phyloP scores from a whole-genome alignment of 2,888 invertebrate genomes.

The Polietes domitor region DNA sequence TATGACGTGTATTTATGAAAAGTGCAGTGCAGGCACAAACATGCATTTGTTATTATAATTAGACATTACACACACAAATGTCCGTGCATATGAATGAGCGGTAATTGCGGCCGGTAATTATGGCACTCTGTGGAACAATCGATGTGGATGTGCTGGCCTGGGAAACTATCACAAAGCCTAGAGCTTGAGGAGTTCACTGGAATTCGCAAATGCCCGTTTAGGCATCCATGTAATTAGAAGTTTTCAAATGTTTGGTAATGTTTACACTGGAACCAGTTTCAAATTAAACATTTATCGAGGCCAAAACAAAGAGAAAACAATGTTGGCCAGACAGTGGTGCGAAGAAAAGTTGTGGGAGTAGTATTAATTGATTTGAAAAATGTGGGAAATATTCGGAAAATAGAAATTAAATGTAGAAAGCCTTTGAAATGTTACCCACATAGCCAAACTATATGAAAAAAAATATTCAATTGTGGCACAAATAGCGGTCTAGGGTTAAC shows the following conservation, averaged over 20 bases:
- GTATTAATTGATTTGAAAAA: too few relatives aligned
- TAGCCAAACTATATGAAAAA: too few relatives aligned
- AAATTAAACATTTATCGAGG: background rate
- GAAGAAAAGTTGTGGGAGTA: too few relatives aligned
- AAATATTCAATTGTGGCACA: too few relatives aligned
- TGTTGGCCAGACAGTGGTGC: too few relatives aligned
- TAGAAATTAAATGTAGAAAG: too few relatives aligned
- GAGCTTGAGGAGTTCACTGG: background rate
- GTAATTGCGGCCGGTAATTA: constrained; percentile 11
- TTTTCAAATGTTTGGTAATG: background rate
- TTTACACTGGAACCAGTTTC: background rate
- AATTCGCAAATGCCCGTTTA: background rate
- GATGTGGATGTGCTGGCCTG: background rate
- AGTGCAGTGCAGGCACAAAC: background rate
- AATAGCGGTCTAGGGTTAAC: too few relatives aligned
- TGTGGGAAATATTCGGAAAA: too few relatives aligned
- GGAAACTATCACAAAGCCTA: background rate
- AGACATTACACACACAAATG: background rate
- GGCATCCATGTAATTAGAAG: background rate
- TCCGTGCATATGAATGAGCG: background rate
- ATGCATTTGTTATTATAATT: constrained; percentile 27
- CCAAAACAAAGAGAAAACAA: background rate
- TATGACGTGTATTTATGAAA: constrained; percentile 7
- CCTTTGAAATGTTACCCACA: too few relatives aligned
- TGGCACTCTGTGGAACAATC: constrained; percentile 10